These are phyloP conservation scores for Limnephilus marmoratus DNA, from an alignment of 2,888 invertebrate species.

Conservation along the genomic window DNA sequence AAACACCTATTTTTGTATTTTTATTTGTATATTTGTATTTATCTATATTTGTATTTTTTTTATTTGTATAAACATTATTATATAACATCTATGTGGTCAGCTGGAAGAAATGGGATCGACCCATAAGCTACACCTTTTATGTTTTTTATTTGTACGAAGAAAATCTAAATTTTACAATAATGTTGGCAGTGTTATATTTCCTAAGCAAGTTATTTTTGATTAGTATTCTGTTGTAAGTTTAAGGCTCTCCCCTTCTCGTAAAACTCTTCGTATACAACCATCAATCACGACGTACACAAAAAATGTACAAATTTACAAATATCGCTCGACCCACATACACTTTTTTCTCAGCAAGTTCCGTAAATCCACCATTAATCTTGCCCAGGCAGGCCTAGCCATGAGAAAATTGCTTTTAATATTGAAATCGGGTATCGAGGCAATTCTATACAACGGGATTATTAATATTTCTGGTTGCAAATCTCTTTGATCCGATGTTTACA, in stretches of 20 bases:
- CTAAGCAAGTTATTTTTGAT: not conserved
- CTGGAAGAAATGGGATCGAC: no score
- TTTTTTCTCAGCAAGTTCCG: not conserved
- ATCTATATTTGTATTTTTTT: no score
- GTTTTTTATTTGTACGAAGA: no score
- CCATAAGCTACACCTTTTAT: no score
- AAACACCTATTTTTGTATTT: no score
- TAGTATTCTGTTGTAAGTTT: not conserved
- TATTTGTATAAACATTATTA: no score
- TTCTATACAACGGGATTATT: slow-evolving; percentile 9
- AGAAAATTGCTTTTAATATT: slow-evolving; percentile 35
- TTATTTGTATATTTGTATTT: no score
- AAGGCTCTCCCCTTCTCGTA: not conserved
- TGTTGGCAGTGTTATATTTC: no score
- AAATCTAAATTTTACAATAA: no score
- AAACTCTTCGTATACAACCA: not conserved
- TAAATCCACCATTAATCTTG: slow-evolving; percentile 8
- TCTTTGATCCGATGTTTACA: slow-evolving; percentile 49
- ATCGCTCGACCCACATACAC: not conserved
- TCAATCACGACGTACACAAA: not conserved
- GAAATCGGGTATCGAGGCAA: slow-evolving; percentile 29
- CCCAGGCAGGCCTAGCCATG: not conserved
- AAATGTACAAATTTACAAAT: not conserved
- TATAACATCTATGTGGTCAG: no score
- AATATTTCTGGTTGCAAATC: slow-evolving; percentile 10